Percentiles rank a stretch among this genome's conserved stretches.
These are phyloP conservation scores for Indicator maculatus DNA, from an alignment of 2,113 vertebrate species.

Conservation along the genomic window DNA sequence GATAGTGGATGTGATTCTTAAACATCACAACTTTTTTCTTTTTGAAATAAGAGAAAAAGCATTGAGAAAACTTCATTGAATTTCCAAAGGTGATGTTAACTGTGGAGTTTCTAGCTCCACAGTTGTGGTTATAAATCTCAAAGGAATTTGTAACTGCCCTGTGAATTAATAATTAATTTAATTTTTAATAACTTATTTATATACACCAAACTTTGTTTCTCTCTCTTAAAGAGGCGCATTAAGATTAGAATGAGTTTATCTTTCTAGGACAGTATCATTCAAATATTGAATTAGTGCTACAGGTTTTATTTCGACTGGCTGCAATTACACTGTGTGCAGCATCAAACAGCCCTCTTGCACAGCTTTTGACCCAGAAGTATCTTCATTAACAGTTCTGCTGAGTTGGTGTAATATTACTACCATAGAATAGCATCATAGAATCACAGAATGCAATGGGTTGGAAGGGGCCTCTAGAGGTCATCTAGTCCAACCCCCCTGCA, in stretches of 20 bases:
- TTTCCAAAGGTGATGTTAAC: neutral
- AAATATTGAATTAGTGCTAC: neutral
- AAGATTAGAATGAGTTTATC: neutral
- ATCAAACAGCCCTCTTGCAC: neutral
- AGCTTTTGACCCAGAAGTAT: slow-evolving; percentile 19
- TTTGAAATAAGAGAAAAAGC: neutral
- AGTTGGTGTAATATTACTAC: slow-evolving; percentile 39
- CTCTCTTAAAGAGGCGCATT: neutral
- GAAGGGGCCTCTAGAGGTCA: no score
- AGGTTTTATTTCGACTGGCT: neutral
- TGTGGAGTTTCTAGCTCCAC: neutral
- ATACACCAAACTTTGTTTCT: neutral
- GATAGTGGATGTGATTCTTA: neutral
- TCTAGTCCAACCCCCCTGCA: no score
- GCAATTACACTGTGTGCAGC: neutral
- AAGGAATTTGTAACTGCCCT: neutral
- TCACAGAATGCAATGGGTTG: no score
- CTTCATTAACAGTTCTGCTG: slow-evolving; percentile 1
- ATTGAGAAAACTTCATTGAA: neutral
- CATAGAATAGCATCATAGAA: neutral
- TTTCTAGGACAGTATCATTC: neutral
- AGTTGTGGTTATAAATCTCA: neutral
- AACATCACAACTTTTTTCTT: neutral
- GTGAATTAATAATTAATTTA: slow-evolving; percentile 21
- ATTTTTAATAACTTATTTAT: slow-evolving; percentile 3